These are phyloP conservation scores for Festucalex cinctus DNA, from an alignment of 2,113 vertebrate genomes.

Conservation along the genomic window DNA sequence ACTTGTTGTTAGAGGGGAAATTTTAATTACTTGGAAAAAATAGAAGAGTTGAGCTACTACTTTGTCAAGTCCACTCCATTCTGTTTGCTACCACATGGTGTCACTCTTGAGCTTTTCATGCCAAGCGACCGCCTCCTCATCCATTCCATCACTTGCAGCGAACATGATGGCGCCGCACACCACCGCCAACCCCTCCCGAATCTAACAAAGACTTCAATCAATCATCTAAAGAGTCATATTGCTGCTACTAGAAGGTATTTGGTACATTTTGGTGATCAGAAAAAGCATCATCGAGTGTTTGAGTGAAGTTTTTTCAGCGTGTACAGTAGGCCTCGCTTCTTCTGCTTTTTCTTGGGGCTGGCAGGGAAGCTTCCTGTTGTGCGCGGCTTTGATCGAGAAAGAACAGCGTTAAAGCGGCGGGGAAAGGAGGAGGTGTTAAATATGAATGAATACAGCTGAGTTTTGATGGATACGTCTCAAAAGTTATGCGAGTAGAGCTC, in stretches of 20 bases:
- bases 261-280: slow-evolving; percentile 27
- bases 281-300: slow-evolving; percentile 18
- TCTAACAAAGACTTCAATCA: slow-evolving; percentile 60
- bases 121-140: slow-evolving; percentile 24
- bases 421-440: slow-evolving; percentile 75
- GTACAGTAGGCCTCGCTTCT: slow-evolving; percentile 51
- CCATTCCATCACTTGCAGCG: slow-evolving; percentile 61
- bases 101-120: slow-evolving; percentile 66
- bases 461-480: slow-evolving; percentile 74
- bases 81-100: slow-evolving; percentile 62
- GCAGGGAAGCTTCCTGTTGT: slow-evolving; percentile 75
- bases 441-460: slow-evolving; percentile 76
- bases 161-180: slow-evolving; percentile 23
- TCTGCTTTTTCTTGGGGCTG: slow-evolving; percentile 55
- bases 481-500: slow-evolving; percentile 70
- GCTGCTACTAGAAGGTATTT: slow-evolving; percentile 27
- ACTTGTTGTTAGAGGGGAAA: slow-evolving; percentile 41
- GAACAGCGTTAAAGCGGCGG: slow-evolving; percentile 73
- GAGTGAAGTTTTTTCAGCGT: slow-evolving; percentile 14
- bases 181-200: slow-evolving; percentile 36
- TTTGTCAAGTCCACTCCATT: background rate
- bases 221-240: slow-evolving; percentile 31
- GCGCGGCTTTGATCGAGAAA: slow-evolving; percentile 71
- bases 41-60: slow-evolving; percentile 16
- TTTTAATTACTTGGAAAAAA: slow-evolving; percentile 32